phyloP scores from a whole-genome alignment of 35 echinoderm and acorn worm genomes.

The Acanthaster planci region DNA sequence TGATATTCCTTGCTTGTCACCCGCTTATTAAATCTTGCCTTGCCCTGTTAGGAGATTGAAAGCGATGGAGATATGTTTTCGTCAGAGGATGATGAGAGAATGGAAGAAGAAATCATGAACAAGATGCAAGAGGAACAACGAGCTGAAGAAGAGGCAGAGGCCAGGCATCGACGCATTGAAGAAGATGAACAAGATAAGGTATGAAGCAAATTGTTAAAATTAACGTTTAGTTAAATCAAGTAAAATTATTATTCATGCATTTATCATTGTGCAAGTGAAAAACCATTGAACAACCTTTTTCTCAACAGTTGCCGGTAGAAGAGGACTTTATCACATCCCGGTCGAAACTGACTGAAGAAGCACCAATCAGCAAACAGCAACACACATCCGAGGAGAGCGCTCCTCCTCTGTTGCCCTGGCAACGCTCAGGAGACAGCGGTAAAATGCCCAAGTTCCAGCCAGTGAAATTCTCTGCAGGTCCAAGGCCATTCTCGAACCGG shows the following conservation, averaged over 20 bases:
- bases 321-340: conserved; percentile 2
- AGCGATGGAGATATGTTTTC: conserved; percentile 8
- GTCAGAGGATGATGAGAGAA: conserved; percentile 42
- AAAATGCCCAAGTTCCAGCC: background rate
- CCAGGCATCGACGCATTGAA: conserved; percentile 35
- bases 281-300: too few species aligned
- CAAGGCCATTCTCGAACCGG: conserved; percentile 2
- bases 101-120: conserved; percentile 55
- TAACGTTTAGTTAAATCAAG: too few species aligned
- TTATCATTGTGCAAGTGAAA: too few species aligned
- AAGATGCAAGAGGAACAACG: conserved; percentile 33
- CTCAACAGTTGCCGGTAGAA: background rate
- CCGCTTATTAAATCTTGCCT: background rate
- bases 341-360: background rate
- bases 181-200: conserved; percentile 51
- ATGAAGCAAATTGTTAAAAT: background rate
- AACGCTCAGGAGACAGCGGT: background rate
- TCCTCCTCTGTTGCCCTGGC: background rate
- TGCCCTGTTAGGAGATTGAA: background rate
- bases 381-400: background rate
- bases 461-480: background rate
- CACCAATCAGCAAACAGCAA: background rate
- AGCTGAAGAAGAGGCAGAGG: conserved; percentile 33
- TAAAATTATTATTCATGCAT: too few species aligned
- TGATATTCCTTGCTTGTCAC: background rate